Evolutionary conservation across 2,888 invertebrate genomes (phyloP).

Genomic region (Phlogophora meticulosa): DNA sequence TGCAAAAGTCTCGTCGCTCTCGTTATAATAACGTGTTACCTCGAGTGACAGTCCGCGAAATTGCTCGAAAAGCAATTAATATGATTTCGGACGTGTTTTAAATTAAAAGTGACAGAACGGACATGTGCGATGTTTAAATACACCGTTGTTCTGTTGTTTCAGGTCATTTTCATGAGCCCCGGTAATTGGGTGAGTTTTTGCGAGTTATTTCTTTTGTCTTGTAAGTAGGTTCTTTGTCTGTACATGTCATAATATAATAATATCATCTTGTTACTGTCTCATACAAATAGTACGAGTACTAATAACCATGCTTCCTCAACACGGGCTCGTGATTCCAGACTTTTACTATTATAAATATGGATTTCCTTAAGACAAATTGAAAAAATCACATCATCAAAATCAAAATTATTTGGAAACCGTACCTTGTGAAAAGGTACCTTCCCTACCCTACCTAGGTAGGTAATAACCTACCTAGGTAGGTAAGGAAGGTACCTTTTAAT

Average conservation of each 20-base stretch:
- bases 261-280: too few relatives aligned
- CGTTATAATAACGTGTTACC: slow-evolving; percentile 75
- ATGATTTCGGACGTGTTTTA: slow-evolving; percentile 69
- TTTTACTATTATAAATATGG: too few relatives aligned
- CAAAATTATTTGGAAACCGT: too few relatives aligned
- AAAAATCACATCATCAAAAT: too few relatives aligned
- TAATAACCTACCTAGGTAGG: too few relatives aligned
- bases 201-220: slow-evolving; percentile 22
- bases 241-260: not conserved
- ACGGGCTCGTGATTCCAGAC: too few relatives aligned
- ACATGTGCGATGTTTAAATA: slow-evolving; percentile 67
- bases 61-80: slow-evolving; percentile 85
- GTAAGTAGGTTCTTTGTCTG: slow-evolving; percentile 13
- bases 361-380: too few relatives aligned
- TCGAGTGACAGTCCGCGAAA: slow-evolving; percentile 83
- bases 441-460: too few relatives aligned
- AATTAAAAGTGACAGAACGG: slow-evolving; percentile 68
- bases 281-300: too few relatives aligned
- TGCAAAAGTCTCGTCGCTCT: slow-evolving; percentile 61
- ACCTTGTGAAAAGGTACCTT: too few relatives aligned
- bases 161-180: slow-evolving; percentile 32
- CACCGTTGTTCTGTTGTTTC: slow-evolving; percentile 61
- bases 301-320: too few relatives aligned
- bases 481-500: too few relatives aligned
- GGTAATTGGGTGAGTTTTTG: slow-evolving; percentile 29